phyloP scores from a whole-genome alignment of 2,888 invertebrate species.

The Drosophila mettleri region DNA sequence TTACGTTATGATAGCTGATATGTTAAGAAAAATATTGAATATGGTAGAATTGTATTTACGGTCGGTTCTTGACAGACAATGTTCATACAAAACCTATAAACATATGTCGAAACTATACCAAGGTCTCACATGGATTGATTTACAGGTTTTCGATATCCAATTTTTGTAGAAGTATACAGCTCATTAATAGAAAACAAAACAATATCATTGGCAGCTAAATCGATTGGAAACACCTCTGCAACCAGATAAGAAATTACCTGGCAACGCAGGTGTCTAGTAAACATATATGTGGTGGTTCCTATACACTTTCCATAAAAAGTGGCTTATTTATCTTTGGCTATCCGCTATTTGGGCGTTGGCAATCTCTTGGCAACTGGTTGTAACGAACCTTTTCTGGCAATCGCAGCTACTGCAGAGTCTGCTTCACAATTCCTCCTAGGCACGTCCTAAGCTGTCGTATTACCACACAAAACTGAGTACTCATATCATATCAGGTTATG shows the following conservation, averaged over 20 bases:
- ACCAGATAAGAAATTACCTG: conserved; percentile 26
- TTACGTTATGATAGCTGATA: no score
- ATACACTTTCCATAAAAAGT: neutral
- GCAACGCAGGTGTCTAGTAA: conserved; percentile 10
- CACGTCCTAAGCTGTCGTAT: conserved; percentile 15
- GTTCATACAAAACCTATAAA: neutral
- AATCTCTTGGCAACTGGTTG: neutral
- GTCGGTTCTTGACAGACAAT: neutral
- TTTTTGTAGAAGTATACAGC: neutral
- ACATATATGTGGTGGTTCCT: neutral
- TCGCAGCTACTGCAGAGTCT: neutral
- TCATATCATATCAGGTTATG: conserved; percentile 4
- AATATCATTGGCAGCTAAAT: conserved; percentile 26
- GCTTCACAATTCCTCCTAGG: neutral
- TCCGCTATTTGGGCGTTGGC: neutral
- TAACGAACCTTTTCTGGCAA: neutral
- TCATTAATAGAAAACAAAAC: conserved; percentile 14
- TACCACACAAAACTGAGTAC: conserved; percentile 19
- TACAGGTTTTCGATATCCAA: conserved; percentile 1
- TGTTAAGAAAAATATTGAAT: no score
- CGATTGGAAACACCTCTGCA: conserved; percentile 30
- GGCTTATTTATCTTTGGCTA: neutral
- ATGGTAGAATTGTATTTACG: no score
- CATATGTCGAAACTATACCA: neutral
- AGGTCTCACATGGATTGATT: neutral